A percentile compares a stretch with the other conserved stretches of the same genome.
phyloP scores from a whole-genome alignment of 2,888 invertebrate genomes.

The Sarcophaga subvicina region DNA sequence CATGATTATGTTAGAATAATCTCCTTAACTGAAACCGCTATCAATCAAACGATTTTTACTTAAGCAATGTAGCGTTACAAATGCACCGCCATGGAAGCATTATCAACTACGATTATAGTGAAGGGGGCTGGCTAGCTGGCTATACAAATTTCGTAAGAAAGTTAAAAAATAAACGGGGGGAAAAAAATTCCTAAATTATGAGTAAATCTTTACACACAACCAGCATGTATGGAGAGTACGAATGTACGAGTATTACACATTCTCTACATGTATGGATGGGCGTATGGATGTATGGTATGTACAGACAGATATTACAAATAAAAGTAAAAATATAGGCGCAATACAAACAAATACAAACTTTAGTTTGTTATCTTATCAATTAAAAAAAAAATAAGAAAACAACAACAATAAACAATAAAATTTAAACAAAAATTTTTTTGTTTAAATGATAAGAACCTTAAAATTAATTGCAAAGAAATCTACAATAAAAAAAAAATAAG shows the following conservation, averaged over 20 bases:
- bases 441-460: conserved; percentile 47
- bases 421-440: conserved; percentile 35
- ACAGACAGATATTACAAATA: neutral
- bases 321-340: neutral
- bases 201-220: conserved; percentile 9
- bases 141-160: conserved; percentile 35
- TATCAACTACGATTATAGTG: conserved; percentile 15
- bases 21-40: no score
- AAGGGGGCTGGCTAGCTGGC: neutral
- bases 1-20: no score
- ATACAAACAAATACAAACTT: conserved; percentile 1
- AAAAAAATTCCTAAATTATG: conserved; percentile 33
- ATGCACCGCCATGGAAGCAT: neutral
- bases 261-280: neutral
- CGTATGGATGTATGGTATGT: no score
- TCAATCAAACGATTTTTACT: no score
- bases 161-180: neutral
- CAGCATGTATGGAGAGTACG: neutral
- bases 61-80: neutral
- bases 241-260: neutral
- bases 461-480: conserved; percentile 44
- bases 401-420: neutral
- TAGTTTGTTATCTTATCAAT: conserved; percentile 57
- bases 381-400: neutral
- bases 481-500: neutral